A percentile compares a stretch with the other conserved stretches of the same genome.
Conservation (phyloP, 2,797 vertebrate species). For the Poeciliopsis turneri region DNA sequence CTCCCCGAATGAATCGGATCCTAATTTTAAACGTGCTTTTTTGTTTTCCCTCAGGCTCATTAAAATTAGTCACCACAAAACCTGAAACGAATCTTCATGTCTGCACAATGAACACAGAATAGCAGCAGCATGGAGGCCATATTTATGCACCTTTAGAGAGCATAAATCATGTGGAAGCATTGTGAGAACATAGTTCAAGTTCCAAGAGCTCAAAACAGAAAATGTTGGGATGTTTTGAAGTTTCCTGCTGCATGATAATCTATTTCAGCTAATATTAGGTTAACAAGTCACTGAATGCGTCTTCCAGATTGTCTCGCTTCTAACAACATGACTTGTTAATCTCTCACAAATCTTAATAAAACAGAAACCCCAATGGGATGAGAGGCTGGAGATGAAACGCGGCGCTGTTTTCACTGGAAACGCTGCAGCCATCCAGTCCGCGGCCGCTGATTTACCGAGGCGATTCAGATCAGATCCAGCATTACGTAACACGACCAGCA, state of each 20-base stretch:
- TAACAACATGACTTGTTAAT: not conserved
- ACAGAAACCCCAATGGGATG: no score
- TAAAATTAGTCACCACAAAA: not conserved
- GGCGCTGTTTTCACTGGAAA: not conserved
- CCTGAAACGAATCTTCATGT: not conserved
- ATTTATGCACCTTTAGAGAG: not conserved
- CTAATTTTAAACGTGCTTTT: not conserved
- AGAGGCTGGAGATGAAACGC: not conserved
- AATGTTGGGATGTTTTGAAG: not conserved
- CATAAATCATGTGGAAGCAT: not conserved
- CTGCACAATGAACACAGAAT: not conserved
- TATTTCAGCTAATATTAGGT: not conserved
- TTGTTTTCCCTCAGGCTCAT: not conserved
- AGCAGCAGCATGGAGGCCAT: not conserved
- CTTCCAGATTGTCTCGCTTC: not conserved
- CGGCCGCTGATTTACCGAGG: constrained; percentile 9
- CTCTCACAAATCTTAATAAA: not conserved
- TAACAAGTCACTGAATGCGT: not conserved
- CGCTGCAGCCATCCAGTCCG: constrained; percentile 1
- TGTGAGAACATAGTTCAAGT: not conserved
- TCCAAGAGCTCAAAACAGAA: not conserved
- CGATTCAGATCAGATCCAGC: not conserved
- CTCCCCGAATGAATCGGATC: not conserved
- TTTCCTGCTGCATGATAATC: not conserved
- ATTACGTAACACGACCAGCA: not conserved